phyloP scores from a whole-genome alignment of 1,140 invertebrate genomes.

The Heliconius himera region DNA sequence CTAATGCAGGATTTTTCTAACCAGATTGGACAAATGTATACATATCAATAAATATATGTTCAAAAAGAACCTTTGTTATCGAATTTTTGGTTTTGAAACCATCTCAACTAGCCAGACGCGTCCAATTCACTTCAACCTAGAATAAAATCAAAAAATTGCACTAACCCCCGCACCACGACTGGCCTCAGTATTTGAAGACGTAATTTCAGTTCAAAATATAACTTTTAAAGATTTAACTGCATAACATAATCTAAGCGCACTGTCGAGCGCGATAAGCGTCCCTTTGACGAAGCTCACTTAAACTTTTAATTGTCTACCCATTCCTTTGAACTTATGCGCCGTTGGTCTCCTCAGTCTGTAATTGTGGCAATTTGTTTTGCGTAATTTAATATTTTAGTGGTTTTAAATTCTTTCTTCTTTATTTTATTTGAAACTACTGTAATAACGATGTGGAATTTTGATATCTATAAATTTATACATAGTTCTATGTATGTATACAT shows the following conservation, averaged over 20 bases:
- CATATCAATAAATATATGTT: too few species aligned
- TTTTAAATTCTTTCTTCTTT: slow-evolving; percentile 19
- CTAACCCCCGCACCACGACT: too few species aligned
- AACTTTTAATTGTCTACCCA: slow-evolving; percentile 63
- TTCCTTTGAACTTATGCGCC: slow-evolving; percentile 56
- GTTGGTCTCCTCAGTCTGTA: slow-evolving; percentile 28
- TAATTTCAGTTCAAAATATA: too few species aligned
- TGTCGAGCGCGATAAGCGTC: slow-evolving; percentile 52
- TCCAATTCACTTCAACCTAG: too few species aligned
- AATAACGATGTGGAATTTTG: background rate
- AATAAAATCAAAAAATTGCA: too few species aligned
- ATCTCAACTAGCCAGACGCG: too few species aligned
- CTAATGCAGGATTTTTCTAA: too few species aligned
- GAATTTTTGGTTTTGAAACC: too few species aligned
- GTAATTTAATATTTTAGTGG: slow-evolving; percentile 40
- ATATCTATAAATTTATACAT: background rate
- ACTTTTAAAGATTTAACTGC: background rate
- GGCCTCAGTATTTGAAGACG: too few species aligned
- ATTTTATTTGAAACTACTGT: background rate
- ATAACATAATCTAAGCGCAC: slow-evolving; percentile 36
- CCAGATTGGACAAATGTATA: too few species aligned
- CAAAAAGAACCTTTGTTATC: too few species aligned
- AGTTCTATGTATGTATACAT: background rate
- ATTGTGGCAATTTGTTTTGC: slow-evolving; percentile 38
- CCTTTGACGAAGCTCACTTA: slow-evolving; percentile 54